Conservation (phyloP, 35 echinoderm and acorn worm species). For the Eucidaris tribuloides region DNA sequence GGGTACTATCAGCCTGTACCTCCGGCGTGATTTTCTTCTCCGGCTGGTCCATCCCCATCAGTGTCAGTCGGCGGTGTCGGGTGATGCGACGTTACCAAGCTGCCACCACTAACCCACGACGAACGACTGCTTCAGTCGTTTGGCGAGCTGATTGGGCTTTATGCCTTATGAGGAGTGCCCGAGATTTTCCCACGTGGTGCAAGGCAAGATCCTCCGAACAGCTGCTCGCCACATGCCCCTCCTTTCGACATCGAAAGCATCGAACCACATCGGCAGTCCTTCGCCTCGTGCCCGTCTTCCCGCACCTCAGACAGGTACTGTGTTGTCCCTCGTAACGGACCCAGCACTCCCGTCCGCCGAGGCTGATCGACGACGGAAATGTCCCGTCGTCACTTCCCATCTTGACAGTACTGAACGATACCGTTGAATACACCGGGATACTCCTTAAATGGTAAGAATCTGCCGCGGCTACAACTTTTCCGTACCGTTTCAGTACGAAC, state of each 20-base stretch:
- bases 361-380: constrained; percentile 17
- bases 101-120: not conserved
- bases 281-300: not conserved
- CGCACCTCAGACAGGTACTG: constrained; percentile 36
- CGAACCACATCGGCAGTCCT: not conserved
- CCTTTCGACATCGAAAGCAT: constrained; percentile 30
- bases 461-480: constrained; percentile 1
- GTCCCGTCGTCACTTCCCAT: not conserved
- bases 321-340: constrained; percentile 32
- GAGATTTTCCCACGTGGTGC: not conserved
- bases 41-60: no score
- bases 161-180: constrained; percentile 1
- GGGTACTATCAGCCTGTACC: no score
- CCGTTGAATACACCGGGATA: constrained; percentile 27
- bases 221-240: constrained; percentile 3
- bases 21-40: no score
- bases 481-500: not conserved
- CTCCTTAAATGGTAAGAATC: not conserved
- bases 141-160: constrained; percentile 11
- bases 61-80: no score
- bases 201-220: not conserved
- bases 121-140: not conserved
- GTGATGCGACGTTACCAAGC: not conserved
- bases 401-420: constrained; percentile 1
- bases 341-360: constrained; percentile 27